Conservation (phyloP, 2,113 vertebrate species). For the Xenotilapia longispinis region DNA sequence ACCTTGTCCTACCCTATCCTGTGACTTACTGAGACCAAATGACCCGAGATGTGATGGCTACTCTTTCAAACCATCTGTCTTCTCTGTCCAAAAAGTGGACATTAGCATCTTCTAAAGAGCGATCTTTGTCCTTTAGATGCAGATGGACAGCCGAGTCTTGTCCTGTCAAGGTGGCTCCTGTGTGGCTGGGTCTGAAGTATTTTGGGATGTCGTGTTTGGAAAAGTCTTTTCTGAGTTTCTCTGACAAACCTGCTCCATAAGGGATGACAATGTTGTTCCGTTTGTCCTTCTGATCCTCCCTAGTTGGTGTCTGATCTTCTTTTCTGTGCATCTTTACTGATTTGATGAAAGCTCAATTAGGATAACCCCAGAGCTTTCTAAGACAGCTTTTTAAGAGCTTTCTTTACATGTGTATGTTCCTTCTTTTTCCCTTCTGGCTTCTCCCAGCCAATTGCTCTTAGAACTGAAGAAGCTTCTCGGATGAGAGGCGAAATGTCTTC, state of each 20-base stretch:
- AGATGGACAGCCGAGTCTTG: not conserved
- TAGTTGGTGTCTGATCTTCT: not conserved
- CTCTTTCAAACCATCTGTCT: not conserved
- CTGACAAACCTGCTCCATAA: not conserved
- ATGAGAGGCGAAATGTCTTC: not conserved
- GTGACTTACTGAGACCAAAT: not conserved
- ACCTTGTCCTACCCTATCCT: not conserved
- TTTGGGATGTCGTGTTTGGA: not conserved
- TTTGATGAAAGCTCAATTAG: not conserved
- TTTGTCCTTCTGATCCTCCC: not conserved
- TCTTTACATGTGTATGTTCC: not conserved
- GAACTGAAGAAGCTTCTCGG: not conserved
- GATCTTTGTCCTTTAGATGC: not conserved
- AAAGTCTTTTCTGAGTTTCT: not conserved
- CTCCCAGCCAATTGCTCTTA: not conserved
- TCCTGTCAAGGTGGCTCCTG: not conserved
- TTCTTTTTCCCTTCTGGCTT: not conserved
- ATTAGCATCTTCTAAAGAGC: not conserved
- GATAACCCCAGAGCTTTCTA: not conserved
- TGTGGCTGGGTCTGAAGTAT: not conserved
- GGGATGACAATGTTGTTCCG: not conserved
- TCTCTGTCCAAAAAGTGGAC: not conserved
- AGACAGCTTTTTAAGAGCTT: not conserved
- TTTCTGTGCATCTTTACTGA: not conserved
- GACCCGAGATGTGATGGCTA: not conserved